Base-by-base conservation (phyloP, 2,113 vertebrate species). In the Aythya baeri region DNA sequence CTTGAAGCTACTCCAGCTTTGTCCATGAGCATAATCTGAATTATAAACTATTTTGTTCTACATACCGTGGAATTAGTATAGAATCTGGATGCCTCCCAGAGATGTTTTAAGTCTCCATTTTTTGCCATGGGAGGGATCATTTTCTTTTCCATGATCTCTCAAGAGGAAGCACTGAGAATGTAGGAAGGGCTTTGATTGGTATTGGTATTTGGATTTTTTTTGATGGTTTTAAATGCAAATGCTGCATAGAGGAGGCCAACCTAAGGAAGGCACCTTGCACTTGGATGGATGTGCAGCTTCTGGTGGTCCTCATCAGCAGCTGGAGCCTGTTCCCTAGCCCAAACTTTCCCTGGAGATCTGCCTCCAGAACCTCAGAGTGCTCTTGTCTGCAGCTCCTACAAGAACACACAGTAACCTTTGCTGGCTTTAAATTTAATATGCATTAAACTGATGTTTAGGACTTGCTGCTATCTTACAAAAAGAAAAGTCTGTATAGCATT, bases 31-130 rank as follows among this genome's bases (percentile, higher is more conserved):
- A 25, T 82, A 93, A 96, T 93, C 83, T 84, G 70, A 89, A 91
- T 73, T 91, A 96, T 81, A 96, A 93, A 66, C 58, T 94, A 71
- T 84, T 96, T 92, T 94, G 73, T 91, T 91, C 80, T 92, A 83
- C 81, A 82, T 54, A 55, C 54, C 72, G 46, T 15, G 25, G 70
- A 90, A 91, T 95, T 90, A 93, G 49, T 61, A 29, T 14, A 86
- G 74, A 38, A 81, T 50, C 92, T 91, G 92, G 74, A 91, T 50
- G 58, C 41, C 41, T 93, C 88, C 86, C 86, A 91, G 90, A 41
- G 88, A 86, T 70, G 83, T 67, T 90, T 96, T 93, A 78, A 88
- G 58, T 92, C 73, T 26, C 70, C 1, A 2, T 11, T 38, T 84
- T 76, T 81, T 82, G 66, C 77, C 62, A 29, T 65, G 83, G 73